These are phyloP conservation scores for Euura saliciscinereae DNA, from an alignment of 1,140 invertebrate genomes.

Conservation along the genomic window DNA sequence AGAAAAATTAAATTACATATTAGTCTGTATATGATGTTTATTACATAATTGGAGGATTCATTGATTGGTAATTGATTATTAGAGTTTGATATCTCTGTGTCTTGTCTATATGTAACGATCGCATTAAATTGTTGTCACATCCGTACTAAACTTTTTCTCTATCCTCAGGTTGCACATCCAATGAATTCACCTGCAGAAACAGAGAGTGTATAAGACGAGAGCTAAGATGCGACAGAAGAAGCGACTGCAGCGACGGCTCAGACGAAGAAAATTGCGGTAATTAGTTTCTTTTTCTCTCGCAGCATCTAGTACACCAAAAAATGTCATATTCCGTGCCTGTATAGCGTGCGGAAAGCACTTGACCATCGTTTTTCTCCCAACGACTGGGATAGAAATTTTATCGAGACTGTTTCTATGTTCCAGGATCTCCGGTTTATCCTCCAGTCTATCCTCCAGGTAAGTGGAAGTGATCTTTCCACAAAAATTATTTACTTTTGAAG, in stretches of 20 bases:
- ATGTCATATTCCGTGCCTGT: too few species aligned
- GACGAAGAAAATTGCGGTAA: slow-evolving; percentile 72
- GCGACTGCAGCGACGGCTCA: slow-evolving; percentile 70
- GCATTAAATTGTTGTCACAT: slow-evolving; percentile 6
- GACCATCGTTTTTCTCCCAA: too few species aligned
- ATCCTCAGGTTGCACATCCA: slow-evolving; percentile 50
- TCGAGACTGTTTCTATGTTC: too few species aligned
- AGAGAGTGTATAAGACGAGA: slow-evolving; percentile 63
- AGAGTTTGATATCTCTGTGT: slow-evolving; percentile 11
- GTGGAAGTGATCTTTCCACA: too few species aligned
- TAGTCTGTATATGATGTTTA: too few species aligned
- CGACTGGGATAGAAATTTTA: too few species aligned
- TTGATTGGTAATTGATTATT: not conserved
- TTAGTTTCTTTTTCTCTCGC: slow-evolving; percentile 35
- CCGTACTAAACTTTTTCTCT: slow-evolving; percentile 18
- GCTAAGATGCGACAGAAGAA: slow-evolving; percentile 62
- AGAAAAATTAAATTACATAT: too few species aligned
- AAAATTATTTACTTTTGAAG: too few species aligned
- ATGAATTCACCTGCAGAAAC: slow-evolving; percentile 65
- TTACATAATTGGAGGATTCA: too few species aligned
- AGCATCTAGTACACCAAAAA: not conserved
- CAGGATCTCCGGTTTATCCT: too few species aligned
- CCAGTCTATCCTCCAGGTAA: too few species aligned
- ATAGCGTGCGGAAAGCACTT: too few species aligned
- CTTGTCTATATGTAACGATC: not conserved